phyloP scores from a whole-genome alignment of 1,140 invertebrate genomes.

The Pantala flavescens region DNA sequence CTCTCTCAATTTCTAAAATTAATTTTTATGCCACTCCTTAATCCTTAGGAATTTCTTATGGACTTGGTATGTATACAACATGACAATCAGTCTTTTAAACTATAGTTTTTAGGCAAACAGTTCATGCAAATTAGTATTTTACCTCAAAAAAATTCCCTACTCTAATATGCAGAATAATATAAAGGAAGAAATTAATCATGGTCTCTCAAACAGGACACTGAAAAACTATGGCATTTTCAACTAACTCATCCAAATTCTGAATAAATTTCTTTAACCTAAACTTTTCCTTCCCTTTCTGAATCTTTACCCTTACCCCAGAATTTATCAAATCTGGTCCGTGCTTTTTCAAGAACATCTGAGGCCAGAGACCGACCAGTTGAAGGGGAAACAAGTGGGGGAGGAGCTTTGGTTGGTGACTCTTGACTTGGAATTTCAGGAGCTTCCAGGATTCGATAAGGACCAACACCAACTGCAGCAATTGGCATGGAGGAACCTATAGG shows the following conservation, averaged over 20 bases:
- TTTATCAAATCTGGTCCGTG: constrained; percentile 71
- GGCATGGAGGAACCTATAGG: neutral
- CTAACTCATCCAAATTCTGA: neutral
- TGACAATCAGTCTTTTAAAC: neutral
- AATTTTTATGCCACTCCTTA: neutral
- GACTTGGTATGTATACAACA: neutral
- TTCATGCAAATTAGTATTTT: neutral
- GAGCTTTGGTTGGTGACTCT: constrained; percentile 25
- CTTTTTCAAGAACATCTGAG: constrained; percentile 68
- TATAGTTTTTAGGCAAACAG: neutral
- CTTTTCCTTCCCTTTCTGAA: neutral
- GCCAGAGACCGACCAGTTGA: constrained; percentile 45
- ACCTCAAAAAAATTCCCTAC: neutral
- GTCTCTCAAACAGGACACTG: neutral
- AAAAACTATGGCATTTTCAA: neutral
- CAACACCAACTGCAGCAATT: constrained; percentile 13
- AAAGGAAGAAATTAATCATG: neutral
- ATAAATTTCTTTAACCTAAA: neutral
- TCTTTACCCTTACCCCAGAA: constrained; percentile 57
- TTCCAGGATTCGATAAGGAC: constrained; percentile 34
- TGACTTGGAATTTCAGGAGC: constrained; percentile 31
- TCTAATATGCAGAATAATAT: neutral
- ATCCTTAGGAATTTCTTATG: neutral
- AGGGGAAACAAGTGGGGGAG: constrained; percentile 33
- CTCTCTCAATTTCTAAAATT: too few relatives aligned